Base-by-base conservation (phyloP, 1,140 invertebrate genomes). In the Pissodes strobi region DNA sequence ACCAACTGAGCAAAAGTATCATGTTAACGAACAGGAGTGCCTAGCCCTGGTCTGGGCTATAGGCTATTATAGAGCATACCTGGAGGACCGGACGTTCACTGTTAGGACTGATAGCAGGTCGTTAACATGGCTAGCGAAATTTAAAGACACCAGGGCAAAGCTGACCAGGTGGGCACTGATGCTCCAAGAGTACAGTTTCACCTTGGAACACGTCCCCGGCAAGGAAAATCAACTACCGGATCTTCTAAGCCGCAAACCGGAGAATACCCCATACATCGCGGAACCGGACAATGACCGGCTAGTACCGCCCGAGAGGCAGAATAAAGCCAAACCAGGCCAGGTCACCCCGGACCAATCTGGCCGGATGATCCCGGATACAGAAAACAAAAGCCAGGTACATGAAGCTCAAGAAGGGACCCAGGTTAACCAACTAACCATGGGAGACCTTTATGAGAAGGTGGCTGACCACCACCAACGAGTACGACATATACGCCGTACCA, bases 41-140 rank as follows among this genome's bases (percentile, higher is more conserved):
- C 55, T 65, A 5, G 74, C 74, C 0, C 38, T 75, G 0, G 39
- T 78, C 0, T 77, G 76, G 75, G 74, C 70, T 0, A 60, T 78
- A 6, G 71, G 72, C 34, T 55, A 48, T 8, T 79, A 71, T 48
- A 52, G 67, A 8, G 66, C 27, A 1, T 75, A 74, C 48, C 59
- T 78, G 9, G 72, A 77, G 27, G 72, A 77, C 34, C 19, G 64
- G 9, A 61, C 30, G 1, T 78, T 78, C 56, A 67, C 30, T 0
- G 60, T 69, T 1, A 25, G 41, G n/a, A 52, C 64, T 8, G 63
- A 69, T 46, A 66, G 21, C 10, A 18, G 48, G 2, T 60, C 66
- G 0, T 37, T 76, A 0, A 59, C 37, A 0, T 78, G 76, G 72
- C 59, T 77, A 0, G 1, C 70, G 0, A 9, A 17, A 1, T n/a